Base-by-base conservation (phyloP, 2,888 invertebrate species). In the Lasioglossum oenotherae region DNA sequence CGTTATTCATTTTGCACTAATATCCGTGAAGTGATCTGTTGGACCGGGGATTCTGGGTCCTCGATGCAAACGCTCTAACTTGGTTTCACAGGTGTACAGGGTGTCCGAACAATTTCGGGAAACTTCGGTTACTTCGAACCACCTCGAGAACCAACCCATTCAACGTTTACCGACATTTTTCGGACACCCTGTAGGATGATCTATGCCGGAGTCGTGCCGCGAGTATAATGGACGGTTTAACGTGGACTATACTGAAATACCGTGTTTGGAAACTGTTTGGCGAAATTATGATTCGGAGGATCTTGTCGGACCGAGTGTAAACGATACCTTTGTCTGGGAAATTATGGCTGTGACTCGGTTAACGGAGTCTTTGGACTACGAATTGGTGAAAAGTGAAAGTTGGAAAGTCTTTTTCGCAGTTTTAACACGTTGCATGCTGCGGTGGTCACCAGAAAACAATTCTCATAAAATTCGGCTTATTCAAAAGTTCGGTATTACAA, bases 1-100 rank as follows among this genome's bases (percentile, higher is more conserved):
- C 77, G 57, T 78, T 67, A 78, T 82, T 89, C 79, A 84, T 86
- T 82, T 79, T 85, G 80, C 71, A 80, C 85, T 87, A 82, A 88
- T 84, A 84, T 64, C 86, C 88, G 84, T 88, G 80, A 88, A 88
- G 82, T 78, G 82, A 78, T 81, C 74, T 80, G 44, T 64, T 16
- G 60, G 35, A 46, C 67, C 49, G 49, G 31, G 57, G 6, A 44
- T 19, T 19, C 69, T 27, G n/a, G 49, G 31, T 23, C 64, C 49
- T 1, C 53, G 38, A 82, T 85, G 79, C 82, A 57, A 84, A 46
- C 35, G 74, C 71, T 57, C 71, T 57, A 74, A 71, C 74, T 38
- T 8, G 16, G 5, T 31, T 27, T 6, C 6, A 16, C 2, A 64
- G 14, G 5, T 16, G 6, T 6, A 49, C 49, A 49, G 23, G 49